A percentile compares a stretch with the other conserved stretches of the same genome.
These are phyloP conservation scores for Triops longicaudatus DNA, from an alignment of 1,140 invertebrate genomes.

Conservation along the genomic window DNA sequence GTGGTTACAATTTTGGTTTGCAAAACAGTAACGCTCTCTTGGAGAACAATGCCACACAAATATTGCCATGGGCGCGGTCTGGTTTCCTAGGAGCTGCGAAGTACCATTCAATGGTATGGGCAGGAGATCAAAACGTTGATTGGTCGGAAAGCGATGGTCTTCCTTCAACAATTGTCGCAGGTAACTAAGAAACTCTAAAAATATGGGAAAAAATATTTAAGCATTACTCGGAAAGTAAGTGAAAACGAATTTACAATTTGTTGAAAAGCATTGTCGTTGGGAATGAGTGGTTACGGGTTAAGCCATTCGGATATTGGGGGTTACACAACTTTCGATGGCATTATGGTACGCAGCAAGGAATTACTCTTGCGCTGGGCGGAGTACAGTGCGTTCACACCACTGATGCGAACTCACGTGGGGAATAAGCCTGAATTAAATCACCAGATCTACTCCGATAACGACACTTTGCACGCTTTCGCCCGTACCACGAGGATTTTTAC, in stretches of 20 bases:
- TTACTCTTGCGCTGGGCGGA: slow-evolving; percentile 41
- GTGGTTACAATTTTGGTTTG: neutral
- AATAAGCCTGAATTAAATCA: slow-evolving; percentile 39
- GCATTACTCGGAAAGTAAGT: neutral
- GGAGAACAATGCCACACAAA: slow-evolving; percentile 34
- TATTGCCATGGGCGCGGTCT: slow-evolving; percentile 39
- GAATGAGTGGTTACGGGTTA: slow-evolving; percentile 38
- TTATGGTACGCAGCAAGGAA: slow-evolving; percentile 36
- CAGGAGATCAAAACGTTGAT: slow-evolving; percentile 43
- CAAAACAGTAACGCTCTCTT: slow-evolving; percentile 35
- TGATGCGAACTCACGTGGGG: slow-evolving; percentile 42
- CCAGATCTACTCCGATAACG: slow-evolving; percentile 38
- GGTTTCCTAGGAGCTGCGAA: slow-evolving; percentile 37
- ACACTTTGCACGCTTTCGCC: slow-evolving; percentile 36
- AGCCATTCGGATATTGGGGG: slow-evolving; percentile 44
- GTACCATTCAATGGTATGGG: slow-evolving; percentile 39
- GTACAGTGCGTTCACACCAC: slow-evolving; percentile 40
- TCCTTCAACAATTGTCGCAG: slow-evolving; percentile 36
- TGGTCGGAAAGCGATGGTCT: slow-evolving; percentile 39
- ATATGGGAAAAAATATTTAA: neutral
- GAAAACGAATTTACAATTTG: slow-evolving; percentile 4
- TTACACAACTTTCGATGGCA: slow-evolving; percentile 37
- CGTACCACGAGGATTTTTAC: slow-evolving; percentile 37
- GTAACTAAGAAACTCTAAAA: slow-evolving; percentile 13
- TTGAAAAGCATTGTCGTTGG: slow-evolving; percentile 37